phyloP scores from a whole-genome alignment of 1,140 invertebrate genomes.

The Drosophila chauvacae region DNA sequence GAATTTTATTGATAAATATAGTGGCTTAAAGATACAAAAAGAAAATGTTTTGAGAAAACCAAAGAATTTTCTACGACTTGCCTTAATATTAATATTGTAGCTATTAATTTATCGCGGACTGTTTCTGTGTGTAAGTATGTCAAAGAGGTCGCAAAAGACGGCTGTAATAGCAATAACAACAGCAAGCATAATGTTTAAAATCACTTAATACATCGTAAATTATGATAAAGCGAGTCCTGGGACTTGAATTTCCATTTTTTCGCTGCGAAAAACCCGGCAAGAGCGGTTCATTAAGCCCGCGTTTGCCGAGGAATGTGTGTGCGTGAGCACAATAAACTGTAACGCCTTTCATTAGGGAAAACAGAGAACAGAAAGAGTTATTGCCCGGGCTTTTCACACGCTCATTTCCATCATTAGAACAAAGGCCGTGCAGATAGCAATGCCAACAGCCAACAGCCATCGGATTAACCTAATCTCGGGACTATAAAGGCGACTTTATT shows the following conservation, averaged over 20 bases:
- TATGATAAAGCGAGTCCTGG: slow-evolving; percentile 60
- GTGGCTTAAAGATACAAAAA: background rate
- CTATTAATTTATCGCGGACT: slow-evolving; percentile 1
- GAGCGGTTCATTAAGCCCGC: slow-evolving; percentile 45
- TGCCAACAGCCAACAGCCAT: slow-evolving; percentile 65
- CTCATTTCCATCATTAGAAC: slow-evolving; percentile 77
- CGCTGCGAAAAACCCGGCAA: background rate
- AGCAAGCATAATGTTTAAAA: slow-evolving; percentile 70
- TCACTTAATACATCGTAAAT: slow-evolving; percentile 82
- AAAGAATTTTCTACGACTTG: too few species aligned
- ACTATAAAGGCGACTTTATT: slow-evolving; percentile 80
- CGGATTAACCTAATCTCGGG: slow-evolving; percentile 78
- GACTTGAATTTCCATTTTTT: slow-evolving; percentile 44
- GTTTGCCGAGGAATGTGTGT: slow-evolving; percentile 35
- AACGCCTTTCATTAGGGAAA: slow-evolving; percentile 75
- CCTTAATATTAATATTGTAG: background rate
- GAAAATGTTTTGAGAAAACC: background rate
- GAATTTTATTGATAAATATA: background rate
- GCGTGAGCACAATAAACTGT: slow-evolving; percentile 62
- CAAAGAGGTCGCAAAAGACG: slow-evolving; percentile 49
- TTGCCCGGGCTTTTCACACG: slow-evolving; percentile 73
- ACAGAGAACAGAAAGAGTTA: slow-evolving; percentile 62
- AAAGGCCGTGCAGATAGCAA: slow-evolving; percentile 68
- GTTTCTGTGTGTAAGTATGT: slow-evolving; percentile 13
- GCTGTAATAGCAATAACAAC: slow-evolving; percentile 44